Percentiles rank a stretch among this genome's conserved stretches.
These are phyloP conservation scores for Bovichtus variegatus DNA, from an alignment of 2,797 vertebrate genomes.

Conservation along the genomic window DNA sequence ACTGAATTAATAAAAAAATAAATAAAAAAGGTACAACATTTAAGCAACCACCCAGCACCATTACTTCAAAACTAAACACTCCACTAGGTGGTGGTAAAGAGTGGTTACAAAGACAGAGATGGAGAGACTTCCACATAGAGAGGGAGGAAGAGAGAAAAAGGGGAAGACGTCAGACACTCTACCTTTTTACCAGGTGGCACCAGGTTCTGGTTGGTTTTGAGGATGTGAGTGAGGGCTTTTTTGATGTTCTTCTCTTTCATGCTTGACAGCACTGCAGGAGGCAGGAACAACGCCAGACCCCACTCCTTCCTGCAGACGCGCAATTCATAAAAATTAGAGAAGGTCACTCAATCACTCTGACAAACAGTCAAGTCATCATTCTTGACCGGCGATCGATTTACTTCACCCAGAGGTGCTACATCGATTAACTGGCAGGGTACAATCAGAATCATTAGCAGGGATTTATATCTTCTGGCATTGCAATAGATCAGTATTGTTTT, in stretches of 20 bases:
- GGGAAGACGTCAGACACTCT: conserved; percentile 44
- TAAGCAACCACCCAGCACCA: background rate
- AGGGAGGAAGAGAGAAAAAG: background rate
- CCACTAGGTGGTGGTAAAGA: conserved; percentile 73
- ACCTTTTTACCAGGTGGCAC: conserved; percentile 99
- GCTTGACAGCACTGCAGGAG: conserved; percentile 96
- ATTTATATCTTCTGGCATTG: conserved; percentile 16
- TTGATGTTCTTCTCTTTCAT: conserved; percentile 99
- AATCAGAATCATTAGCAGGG: conserved; percentile 32
- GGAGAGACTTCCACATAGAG: background rate
- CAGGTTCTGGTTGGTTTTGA: conserved; percentile 99
- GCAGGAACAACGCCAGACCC: conserved; percentile 97
- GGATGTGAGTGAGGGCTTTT: conserved; percentile 98
- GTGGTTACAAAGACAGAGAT: conserved; percentile 27
- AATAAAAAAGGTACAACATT: conserved; percentile 12
- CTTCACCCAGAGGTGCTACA: conserved; percentile 25
- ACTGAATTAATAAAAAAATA: too few relatives aligned
- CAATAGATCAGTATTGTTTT: conserved; percentile 29
- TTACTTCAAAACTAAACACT: conserved; percentile 14
- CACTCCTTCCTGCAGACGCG: conserved; percentile 94
- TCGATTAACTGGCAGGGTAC: conserved; percentile 36
- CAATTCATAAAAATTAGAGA: conserved; percentile 48
- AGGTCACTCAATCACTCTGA: conserved; percentile 9
- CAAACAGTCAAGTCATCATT: conserved; percentile 46
- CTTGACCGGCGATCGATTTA: conserved; percentile 35